Conservation (phyloP, 2,113 vertebrate genomes). For the Amphiprion ocellaris region DNA sequence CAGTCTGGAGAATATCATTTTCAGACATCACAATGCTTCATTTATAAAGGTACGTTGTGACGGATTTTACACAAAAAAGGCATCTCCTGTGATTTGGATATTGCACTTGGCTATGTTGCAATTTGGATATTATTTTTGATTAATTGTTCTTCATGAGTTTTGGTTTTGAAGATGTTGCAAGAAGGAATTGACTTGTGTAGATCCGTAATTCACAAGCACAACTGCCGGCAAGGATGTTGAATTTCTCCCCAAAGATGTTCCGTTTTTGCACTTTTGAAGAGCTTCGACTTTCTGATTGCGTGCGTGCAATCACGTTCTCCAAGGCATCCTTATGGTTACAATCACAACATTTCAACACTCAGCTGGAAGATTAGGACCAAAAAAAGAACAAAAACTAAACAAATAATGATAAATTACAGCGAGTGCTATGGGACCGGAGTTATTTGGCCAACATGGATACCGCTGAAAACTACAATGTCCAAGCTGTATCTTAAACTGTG, state of each 20-base stretch:
- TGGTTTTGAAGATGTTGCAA: not conserved
- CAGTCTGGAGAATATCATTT: too few relatives aligned
- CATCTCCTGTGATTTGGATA: too few relatives aligned
- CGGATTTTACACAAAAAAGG: too few relatives aligned
- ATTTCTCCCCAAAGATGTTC: not conserved
- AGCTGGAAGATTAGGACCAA: not conserved
- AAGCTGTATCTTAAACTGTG: constrained; percentile 46
- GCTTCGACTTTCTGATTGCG: not conserved
- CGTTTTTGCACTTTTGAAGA: not conserved
- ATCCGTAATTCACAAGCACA: not conserved
- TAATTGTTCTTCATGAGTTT: too few relatives aligned
- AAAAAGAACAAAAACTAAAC: constrained; percentile 19
- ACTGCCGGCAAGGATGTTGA: not conserved
- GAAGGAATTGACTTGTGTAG: not conserved
- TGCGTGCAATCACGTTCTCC: not conserved
- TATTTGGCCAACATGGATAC: constrained; percentile 49
- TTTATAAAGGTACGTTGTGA: too few relatives aligned
- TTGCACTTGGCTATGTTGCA: too few relatives aligned
- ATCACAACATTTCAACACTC: not conserved
- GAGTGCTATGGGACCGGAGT: constrained; percentile 22
- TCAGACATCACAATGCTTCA: too few relatives aligned
- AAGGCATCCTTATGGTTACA: not conserved
- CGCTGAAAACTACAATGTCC: constrained; percentile 50
- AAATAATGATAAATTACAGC: constrained; percentile 50
- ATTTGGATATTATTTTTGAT: too few relatives aligned